Evolutionary conservation across 2,113 vertebrate genomes (phyloP), one percentile per base, ranked within the genome.

Genomic region (Prinia subflava): DNA sequence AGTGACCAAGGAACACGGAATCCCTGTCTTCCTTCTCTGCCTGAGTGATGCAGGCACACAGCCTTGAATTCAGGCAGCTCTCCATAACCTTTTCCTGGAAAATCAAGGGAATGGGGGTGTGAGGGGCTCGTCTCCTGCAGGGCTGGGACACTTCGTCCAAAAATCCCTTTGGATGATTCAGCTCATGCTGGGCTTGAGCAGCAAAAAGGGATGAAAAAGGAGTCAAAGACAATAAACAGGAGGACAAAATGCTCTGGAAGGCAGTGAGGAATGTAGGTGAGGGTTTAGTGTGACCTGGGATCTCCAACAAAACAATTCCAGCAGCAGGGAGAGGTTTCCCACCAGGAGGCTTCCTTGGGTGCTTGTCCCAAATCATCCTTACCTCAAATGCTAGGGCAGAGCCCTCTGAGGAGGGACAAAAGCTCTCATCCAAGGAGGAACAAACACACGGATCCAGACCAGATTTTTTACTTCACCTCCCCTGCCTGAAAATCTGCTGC

Each of bases 401-500:
- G 90, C 22, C 62, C 74, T 53, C 73, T 28, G 71, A 83, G 1
- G 28, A 91, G 94, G 49, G 39, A 47, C 42, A 39, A 83, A 52
- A 6, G 47, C 10, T 3, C 70, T 56, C 89, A 95, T 96, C 95
- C 92, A 37, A 71, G 0, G 11, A 93, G 90, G 39, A 73, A 31
- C 46, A 35, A 83, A 44, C 44, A 85, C 10, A 0, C 55, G 13
- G 87, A 96, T 96, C 95, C 95, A 97, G 93, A 93, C 95, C 96
- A 96, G 95, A 90, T 97, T 97, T 97, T 97, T 97, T 63, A 60
- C 93, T 90, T 94, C 88, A 91, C 96, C 90, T 93, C 86, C 44
- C 73, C 47, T 95, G 90, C 49, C 83, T 95, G 95, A 77, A 96
- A 96, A 96, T 89, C 59, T 74, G 88, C 89, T 94, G 27, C 90